These are phyloP conservation scores for Bombyx huttoni DNA, from an alignment of 2,888 invertebrate genomes.

Conservation along the genomic window DNA sequence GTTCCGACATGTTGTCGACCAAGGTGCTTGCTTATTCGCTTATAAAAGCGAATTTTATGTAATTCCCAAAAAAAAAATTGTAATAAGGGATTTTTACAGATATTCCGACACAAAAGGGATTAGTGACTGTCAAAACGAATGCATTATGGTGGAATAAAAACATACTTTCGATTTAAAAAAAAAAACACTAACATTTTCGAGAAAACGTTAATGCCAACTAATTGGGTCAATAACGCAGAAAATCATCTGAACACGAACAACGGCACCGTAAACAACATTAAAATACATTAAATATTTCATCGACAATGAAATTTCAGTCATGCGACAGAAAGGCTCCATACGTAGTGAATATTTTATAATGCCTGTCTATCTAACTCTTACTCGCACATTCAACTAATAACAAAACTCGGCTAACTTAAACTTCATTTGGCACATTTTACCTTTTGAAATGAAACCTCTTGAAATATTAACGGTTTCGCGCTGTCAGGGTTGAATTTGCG, in stretches of 20 bases:
- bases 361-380: slow-evolving; percentile 45
- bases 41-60: slow-evolving; percentile 53
- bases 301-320: slow-evolving; percentile 13
- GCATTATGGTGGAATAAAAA: slow-evolving; percentile 6
- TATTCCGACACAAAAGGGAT: slow-evolving; percentile 54
- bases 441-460: slow-evolving; percentile 43
- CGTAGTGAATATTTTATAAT: slow-evolving; percentile 40
- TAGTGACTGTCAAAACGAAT: slow-evolving; percentile 25
- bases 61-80: slow-evolving; percentile 32
- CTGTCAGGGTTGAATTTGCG: slow-evolving; percentile 36
- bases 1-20: slow-evolving; percentile 29
- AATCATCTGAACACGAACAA: neutral
- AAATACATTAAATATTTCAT: neutral
- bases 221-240: neutral
- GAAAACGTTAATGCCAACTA: neutral
- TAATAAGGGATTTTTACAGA: slow-evolving; percentile 55
- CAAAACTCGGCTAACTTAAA: slow-evolving; percentile 39
- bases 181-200: neutral
- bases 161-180: neutral
- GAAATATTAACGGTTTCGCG: slow-evolving; percentile 39
- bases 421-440: slow-evolving; percentile 44
- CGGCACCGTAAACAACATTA: neutral
- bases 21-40: slow-evolving; percentile 37
- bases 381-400: slow-evolving; percentile 39
- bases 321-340: slow-evolving; percentile 39